phyloP scores from a whole-genome alignment of 2,797 vertebrate species.

The Sebastes cheni region DNA sequence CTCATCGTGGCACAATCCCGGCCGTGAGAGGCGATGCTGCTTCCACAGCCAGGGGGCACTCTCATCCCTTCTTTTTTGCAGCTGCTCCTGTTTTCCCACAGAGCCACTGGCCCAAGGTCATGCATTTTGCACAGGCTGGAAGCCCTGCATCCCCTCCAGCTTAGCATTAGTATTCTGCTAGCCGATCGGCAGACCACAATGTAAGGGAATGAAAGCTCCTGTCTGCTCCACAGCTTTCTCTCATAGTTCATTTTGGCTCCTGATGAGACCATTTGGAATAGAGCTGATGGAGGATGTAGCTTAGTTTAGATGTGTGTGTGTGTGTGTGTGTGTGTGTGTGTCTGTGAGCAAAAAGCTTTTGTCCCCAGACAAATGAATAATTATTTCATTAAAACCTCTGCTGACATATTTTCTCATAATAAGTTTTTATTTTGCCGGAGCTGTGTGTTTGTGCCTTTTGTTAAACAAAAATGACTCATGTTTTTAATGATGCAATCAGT shows the following conservation, averaged over 20 bases:
- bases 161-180: slow-evolving; percentile 67
- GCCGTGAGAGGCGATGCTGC: not conserved
- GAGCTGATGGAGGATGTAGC: slow-evolving; percentile 33
- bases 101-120: slow-evolving; percentile 71
- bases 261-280: slow-evolving; percentile 52
- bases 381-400: slow-evolving; percentile 6
- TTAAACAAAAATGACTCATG: not conserved
- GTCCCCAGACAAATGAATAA: slow-evolving; percentile 4
- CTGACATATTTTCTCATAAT: slow-evolving; percentile 11
- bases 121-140: slow-evolving; percentile 56
- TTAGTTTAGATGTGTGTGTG: not conserved
- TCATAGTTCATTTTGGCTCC: slow-evolving; percentile 48
- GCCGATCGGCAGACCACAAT: slow-evolving; percentile 33
- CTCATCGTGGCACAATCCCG: not conserved
- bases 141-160: slow-evolving; percentile 50
- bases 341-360: not conserved
- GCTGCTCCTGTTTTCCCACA: slow-evolving; percentile 41
- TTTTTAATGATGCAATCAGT: slow-evolving; percentile 38
- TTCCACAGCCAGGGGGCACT: slow-evolving; percentile 63
- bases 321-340: not conserved
- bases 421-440: not conserved
- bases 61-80: slow-evolving; percentile 14
- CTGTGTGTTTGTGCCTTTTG: not conserved
- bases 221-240: slow-evolving; percentile 37
- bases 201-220: slow-evolving; percentile 54